Conservation (phyloP, 2,113 vertebrate species). For the Python bivittatus region DNA sequence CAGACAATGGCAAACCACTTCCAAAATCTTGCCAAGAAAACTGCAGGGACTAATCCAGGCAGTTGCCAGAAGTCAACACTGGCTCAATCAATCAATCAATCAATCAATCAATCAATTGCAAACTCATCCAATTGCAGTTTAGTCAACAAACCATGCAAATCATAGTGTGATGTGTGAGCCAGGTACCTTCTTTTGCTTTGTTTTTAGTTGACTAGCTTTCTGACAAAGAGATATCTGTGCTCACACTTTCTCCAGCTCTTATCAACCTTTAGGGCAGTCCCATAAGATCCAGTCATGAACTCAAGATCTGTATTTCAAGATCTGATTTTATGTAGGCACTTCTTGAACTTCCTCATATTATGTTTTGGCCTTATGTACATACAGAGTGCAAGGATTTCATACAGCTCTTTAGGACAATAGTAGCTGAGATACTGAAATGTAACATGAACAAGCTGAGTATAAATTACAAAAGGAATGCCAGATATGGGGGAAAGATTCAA, state of each 20-base stretch:
- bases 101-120: not conserved
- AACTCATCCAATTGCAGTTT: not conserved
- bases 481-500: not conserved
- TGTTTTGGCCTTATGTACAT: not conserved
- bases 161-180: not conserved
- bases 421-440: not conserved
- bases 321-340: not conserved
- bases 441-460: not conserved
- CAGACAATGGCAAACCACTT: not conserved
- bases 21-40: not conserved
- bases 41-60: not conserved
- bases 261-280: not conserved
- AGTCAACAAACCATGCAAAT: not conserved
- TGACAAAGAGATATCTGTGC: not conserved
- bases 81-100: not conserved
- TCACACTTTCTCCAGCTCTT: not conserved
- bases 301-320: not conserved
- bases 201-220: not conserved
- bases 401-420: not conserved
- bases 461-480: not conserved
- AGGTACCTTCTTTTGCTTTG: not conserved
- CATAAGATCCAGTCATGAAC: not conserved
- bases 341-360: not conserved
- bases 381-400: not conserved
- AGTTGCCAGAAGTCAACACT: not conserved